A percentile compares a stretch with the other conserved stretches of the same genome.
Evolutionary conservation across 1,140 invertebrate genomes (phyloP).

Genomic region (Daktulosphaira vitifoliae): DNA sequence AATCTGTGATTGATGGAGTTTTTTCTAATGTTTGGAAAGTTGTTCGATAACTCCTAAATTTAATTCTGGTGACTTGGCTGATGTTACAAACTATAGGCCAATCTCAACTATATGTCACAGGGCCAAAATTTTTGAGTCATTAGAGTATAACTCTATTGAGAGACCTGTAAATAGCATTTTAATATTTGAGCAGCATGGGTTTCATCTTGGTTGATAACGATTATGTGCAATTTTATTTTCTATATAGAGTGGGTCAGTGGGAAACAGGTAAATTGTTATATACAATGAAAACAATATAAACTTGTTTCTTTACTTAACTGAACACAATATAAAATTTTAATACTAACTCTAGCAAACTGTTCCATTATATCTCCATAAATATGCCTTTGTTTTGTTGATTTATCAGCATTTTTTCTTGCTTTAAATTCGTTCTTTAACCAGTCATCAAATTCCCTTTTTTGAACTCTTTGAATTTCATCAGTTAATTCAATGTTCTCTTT

Average conservation of each 20-base stretch:
- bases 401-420: no score
- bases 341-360: no score
- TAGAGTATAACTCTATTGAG: conserved; percentile 25
- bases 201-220: not conserved
- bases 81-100: conserved; percentile 39
- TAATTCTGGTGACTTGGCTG: conserved; percentile 38
- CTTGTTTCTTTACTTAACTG: no score
- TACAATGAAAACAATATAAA: no score
- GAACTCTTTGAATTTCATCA: no score
- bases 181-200: not conserved
- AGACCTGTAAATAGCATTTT: not conserved
- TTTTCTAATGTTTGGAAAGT: conserved; percentile 38
- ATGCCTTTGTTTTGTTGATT: no score
- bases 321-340: no score
- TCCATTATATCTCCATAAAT: no score
- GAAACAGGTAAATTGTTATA: no score
- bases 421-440: no score
- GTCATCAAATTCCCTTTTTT: no score
- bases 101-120: conserved; percentile 38
- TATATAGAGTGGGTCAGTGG: not conserved
- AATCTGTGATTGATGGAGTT: conserved; percentile 11
- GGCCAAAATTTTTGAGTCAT: conserved; percentile 41
- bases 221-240: not conserved
- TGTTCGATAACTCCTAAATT: conserved; percentile 37
- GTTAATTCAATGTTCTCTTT: no score